phyloP scores from a whole-genome alignment of 2,888 invertebrate genomes.

The Lasioglossum pauxillum region DNA sequence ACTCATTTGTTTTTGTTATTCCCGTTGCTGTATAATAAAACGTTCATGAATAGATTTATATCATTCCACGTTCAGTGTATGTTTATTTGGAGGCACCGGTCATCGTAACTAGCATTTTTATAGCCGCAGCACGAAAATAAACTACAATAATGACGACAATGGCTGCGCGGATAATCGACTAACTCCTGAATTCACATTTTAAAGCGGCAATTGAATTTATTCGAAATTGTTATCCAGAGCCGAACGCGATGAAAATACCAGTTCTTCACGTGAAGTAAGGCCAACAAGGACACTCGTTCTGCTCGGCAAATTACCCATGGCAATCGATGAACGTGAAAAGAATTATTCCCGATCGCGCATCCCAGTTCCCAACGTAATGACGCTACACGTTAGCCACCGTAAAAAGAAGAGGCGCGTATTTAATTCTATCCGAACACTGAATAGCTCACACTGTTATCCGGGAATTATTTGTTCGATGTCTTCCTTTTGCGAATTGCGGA shows the following conservation, averaged over 20 bases:
- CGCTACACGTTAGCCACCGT: background rate
- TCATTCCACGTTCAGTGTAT: background rate
- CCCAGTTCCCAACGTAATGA: conserved; percentile 31
- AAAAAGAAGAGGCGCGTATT: conserved; percentile 15
- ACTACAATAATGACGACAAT: background rate
- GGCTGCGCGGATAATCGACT: background rate
- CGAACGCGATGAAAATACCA: conserved; percentile 31
- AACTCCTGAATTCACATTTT: background rate
- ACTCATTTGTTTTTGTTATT: background rate
- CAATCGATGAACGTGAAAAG: conserved; percentile 62
- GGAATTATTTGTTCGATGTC: background rate
- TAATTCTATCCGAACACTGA: conserved; percentile 26
- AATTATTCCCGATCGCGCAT: conserved; percentile 47
- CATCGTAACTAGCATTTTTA: background rate
- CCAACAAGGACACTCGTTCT: conserved; percentile 27
- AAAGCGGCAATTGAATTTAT: conserved; percentile 26
- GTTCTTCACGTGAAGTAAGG: conserved; percentile 10
- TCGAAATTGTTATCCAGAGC: conserved; percentile 16
- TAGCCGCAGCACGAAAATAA: background rate
- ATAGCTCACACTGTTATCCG: background rate
- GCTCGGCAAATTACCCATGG: conserved; percentile 55
- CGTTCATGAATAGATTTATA: background rate
- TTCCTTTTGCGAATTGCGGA: background rate
- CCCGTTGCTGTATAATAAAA: background rate
- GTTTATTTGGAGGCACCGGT: background rate